Base-by-base conservation (phyloP, 2,113 vertebrate genomes). In the Lasiurus borealis region DNA sequence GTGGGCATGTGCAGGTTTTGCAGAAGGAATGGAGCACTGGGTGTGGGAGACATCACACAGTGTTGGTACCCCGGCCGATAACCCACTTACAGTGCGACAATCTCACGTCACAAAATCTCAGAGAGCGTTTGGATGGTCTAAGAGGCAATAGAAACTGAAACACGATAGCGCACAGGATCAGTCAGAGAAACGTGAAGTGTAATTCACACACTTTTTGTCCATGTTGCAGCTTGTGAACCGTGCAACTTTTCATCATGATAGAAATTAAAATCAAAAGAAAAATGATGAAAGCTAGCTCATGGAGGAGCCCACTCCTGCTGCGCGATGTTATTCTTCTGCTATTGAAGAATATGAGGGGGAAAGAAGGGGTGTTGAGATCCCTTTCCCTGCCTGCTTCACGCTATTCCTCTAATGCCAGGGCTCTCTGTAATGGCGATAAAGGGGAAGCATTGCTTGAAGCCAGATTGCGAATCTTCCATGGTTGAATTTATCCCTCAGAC, bases 401-500 rank as follows among this genome's bases (percentile, higher is more conserved):
- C 11, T 46, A 11, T 73, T 85, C 19, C 3, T 31, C 36, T 80
- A n/a, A 84, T 12, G 54, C 29, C 5, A 81, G 72, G 23, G 5
- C 13, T 73, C 54, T 88, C 72, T 68, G 36, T 75, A 83, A 59
- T 48, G 31, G 82, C 44, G 4, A 72, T 7, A 54, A 90, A 91
- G 69, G 23, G 57, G n/a, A 54, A 84, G n/a, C 81, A 46, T 48
- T 80, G 54, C 71, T 84, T 88, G 54, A 69, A 85, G 82, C 23
- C 82, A 96, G 64, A 87, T 1, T 31, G 9, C 71, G 80, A 72
- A 81, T 84, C 14, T 77, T 81, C 92, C 87, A 34, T 90, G 48
- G 76, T 69, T 96, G 68, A 90, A 85, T 95, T 82, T 95, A 88
- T 92, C 64, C 68, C 52, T 46, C 66, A 73, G 95, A 95, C 62